Percentiles rank a stretch among this genome's conserved stretches.
phyloP scores from a whole-genome alignment of 2,113 vertebrate genomes.

The Jacana jacana region DNA sequence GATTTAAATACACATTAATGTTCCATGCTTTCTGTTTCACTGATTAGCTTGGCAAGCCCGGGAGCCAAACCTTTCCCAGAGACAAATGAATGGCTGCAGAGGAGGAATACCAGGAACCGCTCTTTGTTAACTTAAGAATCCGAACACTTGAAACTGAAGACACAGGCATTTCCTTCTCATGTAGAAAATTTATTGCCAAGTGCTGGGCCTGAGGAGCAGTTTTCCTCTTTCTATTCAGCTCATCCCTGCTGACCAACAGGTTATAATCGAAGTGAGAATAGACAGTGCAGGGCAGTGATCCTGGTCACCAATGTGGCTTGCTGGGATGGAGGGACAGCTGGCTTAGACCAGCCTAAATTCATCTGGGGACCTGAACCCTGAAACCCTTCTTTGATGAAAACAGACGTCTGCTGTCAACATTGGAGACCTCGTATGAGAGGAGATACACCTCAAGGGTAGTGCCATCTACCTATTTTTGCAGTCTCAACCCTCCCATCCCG shows the following conservation, averaged over 20 bases:
- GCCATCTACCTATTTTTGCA: fast-evolving
- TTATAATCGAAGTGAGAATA: neutral
- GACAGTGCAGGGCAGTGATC: neutral
- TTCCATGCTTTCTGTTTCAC: neutral
- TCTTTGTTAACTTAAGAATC: slow-evolving; percentile 18
- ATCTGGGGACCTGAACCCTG: neutral
- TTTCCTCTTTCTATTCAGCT: neutral
- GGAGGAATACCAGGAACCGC: neutral
- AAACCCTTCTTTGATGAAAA: neutral
- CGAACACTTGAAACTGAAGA: neutral
- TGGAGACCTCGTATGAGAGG: neutral
- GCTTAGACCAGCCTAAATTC: neutral
- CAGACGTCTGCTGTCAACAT: neutral
- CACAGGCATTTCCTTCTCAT: neutral
- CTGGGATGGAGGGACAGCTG: neutral
- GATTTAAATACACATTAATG: neutral
- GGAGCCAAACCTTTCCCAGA: neutral
- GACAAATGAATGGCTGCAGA: neutral
- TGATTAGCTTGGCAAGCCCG: slow-evolving; percentile 13
- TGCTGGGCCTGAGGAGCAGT: neutral
- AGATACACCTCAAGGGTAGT: neutral
- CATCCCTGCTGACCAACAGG: neutral
- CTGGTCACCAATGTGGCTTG: neutral
- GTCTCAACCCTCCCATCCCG: neutral
- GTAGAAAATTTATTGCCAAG: neutral